Conservation (phyloP, 2,888 invertebrate genomes). For the Tetragonisca angustula region DNA sequence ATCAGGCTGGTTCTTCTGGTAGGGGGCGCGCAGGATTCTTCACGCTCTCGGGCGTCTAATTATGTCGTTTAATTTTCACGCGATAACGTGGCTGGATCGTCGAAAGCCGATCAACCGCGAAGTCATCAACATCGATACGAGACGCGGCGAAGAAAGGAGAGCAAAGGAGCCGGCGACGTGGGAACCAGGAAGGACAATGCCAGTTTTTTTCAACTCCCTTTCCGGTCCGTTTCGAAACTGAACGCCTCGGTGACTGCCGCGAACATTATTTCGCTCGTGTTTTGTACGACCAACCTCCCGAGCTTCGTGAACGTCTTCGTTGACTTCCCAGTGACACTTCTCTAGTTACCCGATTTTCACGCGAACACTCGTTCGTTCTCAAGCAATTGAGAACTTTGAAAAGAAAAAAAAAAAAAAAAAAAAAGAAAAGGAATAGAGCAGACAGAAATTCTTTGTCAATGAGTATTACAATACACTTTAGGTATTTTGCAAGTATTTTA, state of each 20-base stretch:
- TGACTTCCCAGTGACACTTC: no score
- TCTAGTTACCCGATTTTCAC: not conserved
- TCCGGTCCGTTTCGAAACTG: conserved; percentile 45
- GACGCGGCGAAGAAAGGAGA: conserved; percentile 41
- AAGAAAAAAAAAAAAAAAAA: no score
- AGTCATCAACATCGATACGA: conserved; percentile 24
- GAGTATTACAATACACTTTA: no score
- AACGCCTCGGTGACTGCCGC: conserved; percentile 32
- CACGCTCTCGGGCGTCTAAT: conserved; percentile 40
- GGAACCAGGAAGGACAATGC: conserved; percentile 40
- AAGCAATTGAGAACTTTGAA: no score
- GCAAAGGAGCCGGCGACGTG: conserved; percentile 34
- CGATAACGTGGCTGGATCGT: conserved; percentile 22
- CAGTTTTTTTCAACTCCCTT: conserved; percentile 29
- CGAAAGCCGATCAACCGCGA: conserved; percentile 49
- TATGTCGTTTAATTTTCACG: conserved; percentile 55
- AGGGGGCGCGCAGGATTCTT: not conserved
- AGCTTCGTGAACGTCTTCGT: conserved; percentile 10
- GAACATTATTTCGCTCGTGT: not conserved
- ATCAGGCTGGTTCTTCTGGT: not conserved
- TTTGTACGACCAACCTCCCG: conserved; percentile 2
- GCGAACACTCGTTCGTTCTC: no score
- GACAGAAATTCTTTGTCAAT: no score
- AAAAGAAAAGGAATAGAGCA: no score
- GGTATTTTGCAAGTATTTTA: no score